Evolutionary conservation across 1,140 invertebrate genomes (phyloP), one percentile per base, ranked within the genome.

Genomic region (Drosophila subobscura): DNA sequence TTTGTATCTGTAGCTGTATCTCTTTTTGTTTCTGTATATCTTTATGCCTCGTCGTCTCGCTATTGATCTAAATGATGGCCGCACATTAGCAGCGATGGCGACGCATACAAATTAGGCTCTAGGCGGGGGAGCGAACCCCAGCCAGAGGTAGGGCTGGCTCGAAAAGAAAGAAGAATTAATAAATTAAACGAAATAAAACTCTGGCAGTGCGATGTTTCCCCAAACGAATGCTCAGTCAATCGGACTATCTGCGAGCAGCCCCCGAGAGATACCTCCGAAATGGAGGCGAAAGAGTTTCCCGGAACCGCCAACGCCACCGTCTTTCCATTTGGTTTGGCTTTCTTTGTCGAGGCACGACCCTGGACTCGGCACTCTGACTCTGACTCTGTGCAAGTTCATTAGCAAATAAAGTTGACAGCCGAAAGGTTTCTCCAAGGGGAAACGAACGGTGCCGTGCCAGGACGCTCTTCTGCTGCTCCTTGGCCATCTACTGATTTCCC

Each of bases 51-150:
- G 33, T 37, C 33, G 56, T 67, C 51, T 61, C 59, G 55, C 72
- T 85, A 84, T 84, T 85, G 80, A 86, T 88, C 83, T 88, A 79
- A 86, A 88, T 78, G 83, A 88, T 86, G 83, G 78, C 71, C 78
- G 72, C 71, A 86, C 78, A 86, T 86, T 83, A 86, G 79, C 83
- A 79, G 54, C 66, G 67, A 71, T 78, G 83, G 51, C 78, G 75
- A 70, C 84, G 83, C 83, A 86, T 86, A 86, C 71, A 86, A 86
- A 86, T 86, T 76, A 88, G 83, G 59, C 60, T 40, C 33, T 37
- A 10, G 33, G 10, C 10, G 1, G 7, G 29, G 29, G 29, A 10
- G 10, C 33, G 33, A 10, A 37, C 10, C 10, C 16, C 16, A 20
- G 16, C 16, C 33, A 37, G 29, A 10, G 29, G 7, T 50, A 22